Conservation (phyloP, 2,888 invertebrate species). For the Dysmachus trigonus region DNA sequence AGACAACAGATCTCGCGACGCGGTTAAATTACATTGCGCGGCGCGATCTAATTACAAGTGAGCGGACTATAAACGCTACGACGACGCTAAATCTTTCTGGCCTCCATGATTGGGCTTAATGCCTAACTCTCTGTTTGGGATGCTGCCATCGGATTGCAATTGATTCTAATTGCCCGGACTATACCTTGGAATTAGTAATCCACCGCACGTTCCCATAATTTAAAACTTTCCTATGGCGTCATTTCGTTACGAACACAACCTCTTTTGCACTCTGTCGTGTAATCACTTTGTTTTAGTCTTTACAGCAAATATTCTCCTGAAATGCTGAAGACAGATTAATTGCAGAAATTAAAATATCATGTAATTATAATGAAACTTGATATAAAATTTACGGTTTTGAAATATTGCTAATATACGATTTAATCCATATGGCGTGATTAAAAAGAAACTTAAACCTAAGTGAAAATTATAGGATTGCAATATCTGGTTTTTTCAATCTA, state of each 20-base stretch:
- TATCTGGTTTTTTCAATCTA: too few species aligned
- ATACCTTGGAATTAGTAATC: background rate
- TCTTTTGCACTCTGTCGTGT: background rate
- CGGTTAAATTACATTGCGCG: slow-evolving; percentile 21
- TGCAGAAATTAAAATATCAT: background rate
- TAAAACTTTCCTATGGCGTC: background rate
- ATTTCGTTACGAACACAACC: background rate
- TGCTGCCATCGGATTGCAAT: slow-evolving; percentile 8
- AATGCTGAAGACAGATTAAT: background rate
- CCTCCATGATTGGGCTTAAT: slow-evolving; percentile 5
- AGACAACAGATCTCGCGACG: slow-evolving; percentile 4
- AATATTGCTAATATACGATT: background rate
- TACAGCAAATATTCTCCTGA: background rate
- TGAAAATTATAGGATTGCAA: too few species aligned
- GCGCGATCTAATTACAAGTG: slow-evolving; percentile 38
- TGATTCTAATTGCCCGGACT: slow-evolving; percentile 8
- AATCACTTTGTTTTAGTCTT: background rate
- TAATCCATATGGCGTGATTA: too few species aligned
- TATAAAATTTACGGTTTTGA: background rate
- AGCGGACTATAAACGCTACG: background rate
- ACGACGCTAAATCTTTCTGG: background rate
- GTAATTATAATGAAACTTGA: background rate
- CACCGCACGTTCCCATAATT: background rate
- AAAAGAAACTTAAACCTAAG: too few species aligned
- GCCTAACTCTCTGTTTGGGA: background rate